Evolutionary conservation across 2,113 vertebrate genomes (phyloP), one percentile per base, ranked within the genome.

Genomic region (Lutjanus erythropterus): DNA sequence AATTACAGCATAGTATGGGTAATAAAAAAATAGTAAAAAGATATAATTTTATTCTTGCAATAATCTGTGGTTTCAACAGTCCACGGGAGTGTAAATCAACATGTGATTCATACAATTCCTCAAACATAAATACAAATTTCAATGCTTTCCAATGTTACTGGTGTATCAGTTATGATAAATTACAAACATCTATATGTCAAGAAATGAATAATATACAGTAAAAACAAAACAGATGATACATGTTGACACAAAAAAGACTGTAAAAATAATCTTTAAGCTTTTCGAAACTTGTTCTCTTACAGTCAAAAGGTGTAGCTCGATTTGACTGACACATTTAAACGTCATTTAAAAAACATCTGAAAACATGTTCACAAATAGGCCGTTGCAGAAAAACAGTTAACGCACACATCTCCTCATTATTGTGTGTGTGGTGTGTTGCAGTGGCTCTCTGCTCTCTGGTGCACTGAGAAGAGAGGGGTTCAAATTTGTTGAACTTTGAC

Each of bases 111-210:
- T 82, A 80, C 58, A 86, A 47, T 79, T 79, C 50, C 53, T 86
- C 64, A 80, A 87, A 89, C 87, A 94, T 93, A 93, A 94, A 94
- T 90, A 88, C n/a, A 86, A 78, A 81, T 67, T 60, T 74, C 82
- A 88, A 71, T 83, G 50, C 78, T 80, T 86, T 50, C 46, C 78
- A 78, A 58, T 68, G 71, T 83, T 64, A 84, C 60, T 73, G 65
- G 65, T 80, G 33, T 65, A 46, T 71, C 76, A 83, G 29, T 80
- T 85, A 72, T 53, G 77, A 90, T 90, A 91, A 90, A 84, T 85
- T 91, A 90, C 83, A 91, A 79, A 85, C 71, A 80, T 79, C 55
- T 81, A 67, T 81, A 87, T 73, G 70, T 65, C 66, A 62, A 65
- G 37, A 80, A 72, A 69, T 69, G 4, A 72, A 81, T 69, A 84